Base-by-base conservation (phyloP, 2,888 invertebrate genomes). In the Drosophila mayaguana region DNA sequence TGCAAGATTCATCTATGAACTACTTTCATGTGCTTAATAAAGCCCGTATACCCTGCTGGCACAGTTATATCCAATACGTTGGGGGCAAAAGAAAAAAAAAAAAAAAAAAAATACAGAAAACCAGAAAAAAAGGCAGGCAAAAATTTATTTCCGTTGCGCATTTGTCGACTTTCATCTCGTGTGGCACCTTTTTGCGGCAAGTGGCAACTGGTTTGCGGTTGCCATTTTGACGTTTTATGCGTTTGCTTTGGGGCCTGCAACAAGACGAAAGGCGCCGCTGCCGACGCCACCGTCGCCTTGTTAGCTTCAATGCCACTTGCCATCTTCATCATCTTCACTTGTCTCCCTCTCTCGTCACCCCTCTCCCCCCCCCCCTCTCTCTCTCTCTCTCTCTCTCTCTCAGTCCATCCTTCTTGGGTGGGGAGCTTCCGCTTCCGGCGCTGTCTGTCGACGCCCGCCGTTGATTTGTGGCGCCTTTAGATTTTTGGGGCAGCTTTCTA, bases 171-270 rank as follows among this genome's bases (percentile, higher is more conserved):
- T 55, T 70, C 59, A 68, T 68, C 64, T 46, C 46, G 40, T 78
- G 71, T 61, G 72, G 69, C 74, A 73, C 63, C 68, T 80, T 72
- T 71, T 54, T 63, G 57, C 63, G 63, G 65, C 60, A 50, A 57
- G 50, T 61, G 61, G 59, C 48, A 59, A 48, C 64, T 63, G 72
- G 75, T 75, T 89, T 88, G 90, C 67, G 86, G 88, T 74, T 81
- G 72, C 71, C 87, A 77, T 83, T 81, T 78, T 88, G 88, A 72
- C 87, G 75, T 81, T 86, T 86, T 80, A 89, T 89, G 83, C 89
- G 88, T 74, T 61, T 61, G 42, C 43, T 34, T 18, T 28, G 59
- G 51, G 36, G 51, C 51, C 14, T 53, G 51, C 51, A 53, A 34
- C 51, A 51, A 18, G 51, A 63, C 72, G 60, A 63, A 12, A 28